Base-by-base conservation (phyloP, 92 coral and sea anemone species). In the Porites evermanni region DNA sequence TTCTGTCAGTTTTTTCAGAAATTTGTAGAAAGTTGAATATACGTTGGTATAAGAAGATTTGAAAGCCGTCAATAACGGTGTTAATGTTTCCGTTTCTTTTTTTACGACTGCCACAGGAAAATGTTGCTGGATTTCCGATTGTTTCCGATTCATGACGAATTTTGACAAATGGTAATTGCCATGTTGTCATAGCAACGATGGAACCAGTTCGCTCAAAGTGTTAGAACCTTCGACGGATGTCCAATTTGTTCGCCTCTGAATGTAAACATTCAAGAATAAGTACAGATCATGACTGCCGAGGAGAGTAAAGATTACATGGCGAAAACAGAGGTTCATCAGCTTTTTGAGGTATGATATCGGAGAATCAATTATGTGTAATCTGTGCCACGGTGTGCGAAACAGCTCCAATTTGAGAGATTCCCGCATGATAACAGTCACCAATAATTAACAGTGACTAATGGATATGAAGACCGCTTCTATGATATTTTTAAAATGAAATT, bases 261-360 rank as follows among this genome's bases (percentile, higher is more conserved):
- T 82, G 87, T 72, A 82, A 58, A 82, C 71, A 82, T 7, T 20
- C 3, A 7, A 44, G 65, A 59, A 3, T 58, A 64, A 53, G 52
- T 2, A 17, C 26, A 47, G 53, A 91, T 53, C 65, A 96, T 96
- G 99, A 95, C 99, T 71, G 78, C 98, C 20, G 94, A 93, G 83
- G 99, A 96, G 76, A 93, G 98, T 77, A 96, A 96, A 73, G 99
- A 94, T 0, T 96, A 96, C 83, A 94, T 96, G 97, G 98, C 96
- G 47, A 93, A 90, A 66, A 86, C 98, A 17, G 99, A 96, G 87
- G 95, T 96, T 17, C 95, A 93, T 87, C 99, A 96, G 88, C 91
- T 96, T 1, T 96, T 96, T 79, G 99, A 96, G 91, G 99, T 94
- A 86, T 80, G 83, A 67, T n/a, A 7, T 72, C 7, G 17, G 59